Percentiles rank a stretch among this genome's conserved stretches.
These are phyloP conservation scores for Epizoanthus illoricatus DNA, from an alignment of 92 coral and sea anemone species.

Conservation along the genomic window DNA sequence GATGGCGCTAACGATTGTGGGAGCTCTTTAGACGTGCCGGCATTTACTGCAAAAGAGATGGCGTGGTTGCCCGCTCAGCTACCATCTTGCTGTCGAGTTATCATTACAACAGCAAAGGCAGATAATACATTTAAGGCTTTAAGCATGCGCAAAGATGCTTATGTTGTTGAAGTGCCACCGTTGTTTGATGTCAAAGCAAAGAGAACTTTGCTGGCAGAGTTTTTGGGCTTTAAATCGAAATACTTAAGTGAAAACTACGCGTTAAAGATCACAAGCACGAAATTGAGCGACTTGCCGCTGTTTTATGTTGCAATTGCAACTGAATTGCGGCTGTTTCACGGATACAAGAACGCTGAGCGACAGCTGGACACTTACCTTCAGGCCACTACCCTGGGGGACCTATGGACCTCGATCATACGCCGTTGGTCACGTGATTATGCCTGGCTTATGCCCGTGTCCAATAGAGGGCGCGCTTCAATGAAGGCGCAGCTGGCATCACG, in stretches of 20 bases:
- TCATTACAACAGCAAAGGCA: slow-evolving; percentile 82
- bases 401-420: slow-evolving; percentile 91
- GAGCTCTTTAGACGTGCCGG: slow-evolving; percentile 70
- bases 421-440: slow-evolving; percentile 98
- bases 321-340: slow-evolving; percentile 80
- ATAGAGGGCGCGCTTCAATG: slow-evolving; percentile 78
- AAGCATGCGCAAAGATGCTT: slow-evolving; percentile 68
- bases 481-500: slow-evolving; percentile 90
- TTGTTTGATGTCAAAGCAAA: slow-evolving; percentile 70
- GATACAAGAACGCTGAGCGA: slow-evolving; percentile 75
- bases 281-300: slow-evolving; percentile 73
- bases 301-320: slow-evolving; percentile 82
- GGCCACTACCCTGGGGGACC: slow-evolving; percentile 72
- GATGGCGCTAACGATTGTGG: slow-evolving; percentile 87
- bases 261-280: slow-evolving; percentile 66
- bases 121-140: slow-evolving; percentile 83
- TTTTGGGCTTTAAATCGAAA: slow-evolving; percentile 66
- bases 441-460: slow-evolving; percentile 88
- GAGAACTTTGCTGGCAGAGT: slow-evolving; percentile 72
- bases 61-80: slow-evolving; percentile 81
- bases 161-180: slow-evolving; percentile 69
- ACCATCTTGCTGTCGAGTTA: slow-evolving; percentile 77
- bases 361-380: slow-evolving; percentile 75
- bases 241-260: slow-evolving; percentile 63
- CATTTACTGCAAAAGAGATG: slow-evolving; percentile 83